Evolutionary conservation across 2,888 invertebrate genomes (phyloP), one percentile per base, ranked within the genome.

Genomic region (Apotomis betuletana): DNA sequence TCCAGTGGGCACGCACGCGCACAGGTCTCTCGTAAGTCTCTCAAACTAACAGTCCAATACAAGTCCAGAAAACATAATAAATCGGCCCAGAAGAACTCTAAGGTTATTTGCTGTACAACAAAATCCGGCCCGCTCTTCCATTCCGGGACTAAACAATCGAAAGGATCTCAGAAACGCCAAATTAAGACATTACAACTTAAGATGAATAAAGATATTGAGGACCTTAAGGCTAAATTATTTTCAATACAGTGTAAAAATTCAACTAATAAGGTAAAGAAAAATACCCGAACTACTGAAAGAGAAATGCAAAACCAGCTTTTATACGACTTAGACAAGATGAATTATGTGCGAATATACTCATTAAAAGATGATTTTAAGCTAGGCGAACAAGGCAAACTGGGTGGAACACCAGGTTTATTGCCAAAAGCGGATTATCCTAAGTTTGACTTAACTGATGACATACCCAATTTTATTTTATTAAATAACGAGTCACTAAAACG

Each of bases 351-450:
- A 12, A 8, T n/a, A n/a, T n/a, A 46, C 54, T 44, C 55, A 27
- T 55, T 65, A 57, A 57, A 57, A 36, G n/a, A 65, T 27, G n/a
- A 12, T 46, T 5, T 27, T 27, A 57, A 8, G 8, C 49, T 49
- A 3, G 9, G 10, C 49, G 9, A 49, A 15, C 46, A 36, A 6
- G 55, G 3, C 8, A 36, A 12, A 3, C 3, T 10, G 27, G 2
- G 36, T 8, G 46, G 55, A 46, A 8, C 65, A 15, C 55, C 27
- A 27, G 27, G 27, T 27, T 27, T 27, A 27, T 27, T 27, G 27
- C 27, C 27, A 5, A 64, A 55, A 12, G 41, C 3, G 9, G 13
- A 41, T 41, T 54, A 41, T 9, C 38, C 63, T 41, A 64, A 54
- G 15, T 13, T 10, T 13, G n/a, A 13, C 41, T 54, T 54, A 15